A percentile compares a stretch with the other conserved stretches of the same genome.
These are phyloP conservation scores for Sphaerophoria rueppellii DNA, from an alignment of 2,888 invertebrate species.

Conservation along the genomic window DNA sequence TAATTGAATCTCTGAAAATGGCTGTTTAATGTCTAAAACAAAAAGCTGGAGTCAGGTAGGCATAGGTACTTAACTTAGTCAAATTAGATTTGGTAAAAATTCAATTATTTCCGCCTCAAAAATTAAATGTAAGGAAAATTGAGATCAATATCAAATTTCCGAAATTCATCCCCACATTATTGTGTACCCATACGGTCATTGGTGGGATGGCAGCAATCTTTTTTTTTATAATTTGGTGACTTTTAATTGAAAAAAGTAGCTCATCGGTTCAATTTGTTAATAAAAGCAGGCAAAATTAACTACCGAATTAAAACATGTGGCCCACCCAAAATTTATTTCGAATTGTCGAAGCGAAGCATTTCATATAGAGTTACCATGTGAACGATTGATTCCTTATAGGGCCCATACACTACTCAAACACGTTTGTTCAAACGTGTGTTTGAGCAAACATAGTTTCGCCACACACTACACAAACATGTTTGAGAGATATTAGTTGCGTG, in stretches of 20 bases:
- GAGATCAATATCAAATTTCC: background rate
- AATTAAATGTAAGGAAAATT: background rate
- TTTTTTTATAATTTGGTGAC: background rate
- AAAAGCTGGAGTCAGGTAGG: background rate
- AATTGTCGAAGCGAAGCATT: no score
- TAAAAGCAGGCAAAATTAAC: no score
- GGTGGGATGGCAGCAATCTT: background rate
- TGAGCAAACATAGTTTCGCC: no score
- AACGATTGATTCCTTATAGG: no score
- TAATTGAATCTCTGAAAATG: background rate
- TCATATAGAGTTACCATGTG: no score
- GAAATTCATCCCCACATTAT: background rate
- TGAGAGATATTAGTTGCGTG: no score
- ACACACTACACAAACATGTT: no score
- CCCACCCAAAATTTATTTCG: no score
- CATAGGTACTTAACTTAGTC: background rate
- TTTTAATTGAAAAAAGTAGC: background rate
- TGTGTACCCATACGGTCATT: background rate
- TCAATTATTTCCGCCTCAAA: constrained; percentile 21
- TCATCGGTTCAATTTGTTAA: no score
- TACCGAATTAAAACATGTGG: no score
- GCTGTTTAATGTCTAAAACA: background rate
- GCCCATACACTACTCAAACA: no score
- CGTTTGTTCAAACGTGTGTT: no score
- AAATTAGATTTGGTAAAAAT: background rate